Conservation (phyloP, 2,888 invertebrate species). For the Lissocephala sabroskyi region DNA sequence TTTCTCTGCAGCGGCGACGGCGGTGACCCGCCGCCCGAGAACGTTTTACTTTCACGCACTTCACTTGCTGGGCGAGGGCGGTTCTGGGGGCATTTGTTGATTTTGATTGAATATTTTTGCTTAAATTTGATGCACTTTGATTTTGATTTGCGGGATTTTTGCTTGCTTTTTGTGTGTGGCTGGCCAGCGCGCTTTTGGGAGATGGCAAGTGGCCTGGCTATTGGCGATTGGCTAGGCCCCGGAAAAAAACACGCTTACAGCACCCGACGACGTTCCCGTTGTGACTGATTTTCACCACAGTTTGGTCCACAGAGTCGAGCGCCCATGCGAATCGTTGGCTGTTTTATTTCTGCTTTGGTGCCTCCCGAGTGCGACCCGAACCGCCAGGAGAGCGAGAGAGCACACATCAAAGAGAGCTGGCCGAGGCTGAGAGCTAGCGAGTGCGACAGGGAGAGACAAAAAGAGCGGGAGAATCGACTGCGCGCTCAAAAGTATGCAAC, state of each 20-base stretch:
- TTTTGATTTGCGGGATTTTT: not conserved
- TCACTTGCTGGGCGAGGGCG: no score
- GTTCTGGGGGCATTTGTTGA: no score
- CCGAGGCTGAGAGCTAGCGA: no score
- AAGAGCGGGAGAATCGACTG: not conserved
- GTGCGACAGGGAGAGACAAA: not conserved
- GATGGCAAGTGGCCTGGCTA: no score
- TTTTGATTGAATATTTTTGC: not conserved
- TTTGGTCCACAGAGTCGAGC: slow-evolving; percentile 14
- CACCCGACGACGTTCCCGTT: slow-evolving; percentile 73
- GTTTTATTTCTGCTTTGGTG: not conserved
- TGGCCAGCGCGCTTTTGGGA: not conserved
- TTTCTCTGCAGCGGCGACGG: slow-evolving; percentile 47
- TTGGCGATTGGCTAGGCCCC: no score
- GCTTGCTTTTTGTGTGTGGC: not conserved
- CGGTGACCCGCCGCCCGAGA: slow-evolving; percentile 4
- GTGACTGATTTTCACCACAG: slow-evolving; percentile 72
- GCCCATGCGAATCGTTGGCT: slow-evolving; percentile 10
- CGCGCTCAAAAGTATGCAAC: slow-evolving; percentile 4
- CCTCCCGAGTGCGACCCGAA: no score
- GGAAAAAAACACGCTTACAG: slow-evolving; percentile 65
- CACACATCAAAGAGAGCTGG: no score
- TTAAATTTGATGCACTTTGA: no score
- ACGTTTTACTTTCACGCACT: not conserved
- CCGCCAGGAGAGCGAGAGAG: not conserved